phyloP scores from a whole-genome alignment of 2,113 vertebrate genomes.

The Mixornis gularis region DNA sequence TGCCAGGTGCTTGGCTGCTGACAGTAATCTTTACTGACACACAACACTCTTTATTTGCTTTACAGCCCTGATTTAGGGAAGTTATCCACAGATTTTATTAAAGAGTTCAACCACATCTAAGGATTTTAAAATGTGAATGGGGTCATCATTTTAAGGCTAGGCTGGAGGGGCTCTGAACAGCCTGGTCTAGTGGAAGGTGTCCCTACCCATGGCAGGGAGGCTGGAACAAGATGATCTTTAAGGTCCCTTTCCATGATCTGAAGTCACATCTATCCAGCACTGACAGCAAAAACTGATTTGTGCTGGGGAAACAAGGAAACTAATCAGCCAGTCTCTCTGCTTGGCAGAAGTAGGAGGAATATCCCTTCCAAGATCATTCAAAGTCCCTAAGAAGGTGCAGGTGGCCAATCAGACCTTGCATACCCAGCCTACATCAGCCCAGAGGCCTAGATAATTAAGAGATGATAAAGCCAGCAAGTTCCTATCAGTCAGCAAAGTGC shows the following conservation, averaged over 20 bases:
- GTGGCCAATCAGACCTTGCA: not conserved
- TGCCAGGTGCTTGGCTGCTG: not conserved
- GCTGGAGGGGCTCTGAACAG: not conserved
- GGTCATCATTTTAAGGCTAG: not conserved
- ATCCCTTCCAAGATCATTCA: not conserved
- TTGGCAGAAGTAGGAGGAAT: not conserved
- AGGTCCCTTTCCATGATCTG: not conserved
- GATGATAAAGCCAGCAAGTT: not conserved
- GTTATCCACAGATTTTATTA: not conserved
- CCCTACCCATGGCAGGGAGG: not conserved
- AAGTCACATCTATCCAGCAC: not conserved
- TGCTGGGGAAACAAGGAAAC: not conserved
- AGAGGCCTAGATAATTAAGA: not conserved
- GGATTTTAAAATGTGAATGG: not conserved
- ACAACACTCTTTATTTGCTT: not conserved
- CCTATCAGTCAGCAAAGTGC: not conserved
- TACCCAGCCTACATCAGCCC: not conserved
- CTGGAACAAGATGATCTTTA: not conserved
- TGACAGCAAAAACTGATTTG: not conserved
- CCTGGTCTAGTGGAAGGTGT: not conserved
- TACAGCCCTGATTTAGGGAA: not conserved
- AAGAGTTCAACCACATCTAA: not conserved
- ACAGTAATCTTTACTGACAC: not conserved
- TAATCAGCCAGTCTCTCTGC: not conserved
- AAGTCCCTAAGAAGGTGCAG: not conserved